Conservation (phyloP, 2,113 vertebrate genomes). For the Peromyscus polionotus region DNA sequence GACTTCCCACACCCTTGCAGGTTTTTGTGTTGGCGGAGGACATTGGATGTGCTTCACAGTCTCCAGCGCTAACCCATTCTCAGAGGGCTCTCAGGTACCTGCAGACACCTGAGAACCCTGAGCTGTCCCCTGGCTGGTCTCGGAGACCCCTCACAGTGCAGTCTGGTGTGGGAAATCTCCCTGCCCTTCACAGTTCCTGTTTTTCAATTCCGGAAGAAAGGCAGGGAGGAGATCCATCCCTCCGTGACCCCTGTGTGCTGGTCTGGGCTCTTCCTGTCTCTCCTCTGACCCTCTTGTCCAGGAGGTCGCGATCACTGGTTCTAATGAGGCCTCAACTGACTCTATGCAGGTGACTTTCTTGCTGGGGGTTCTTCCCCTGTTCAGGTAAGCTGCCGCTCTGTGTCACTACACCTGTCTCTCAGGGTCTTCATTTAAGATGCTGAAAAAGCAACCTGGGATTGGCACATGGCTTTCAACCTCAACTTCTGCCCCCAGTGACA, state of each 20-base stretch:
- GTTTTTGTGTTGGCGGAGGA: neutral
- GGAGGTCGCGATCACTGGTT: neutral
- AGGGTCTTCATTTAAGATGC: neutral
- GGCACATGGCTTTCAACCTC: neutral
- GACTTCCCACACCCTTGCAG: neutral
- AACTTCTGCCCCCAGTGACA: neutral
- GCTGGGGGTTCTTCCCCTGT: no score
- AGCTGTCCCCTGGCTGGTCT: neutral
- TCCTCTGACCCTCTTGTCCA: no score
- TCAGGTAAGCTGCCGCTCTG: neutral
- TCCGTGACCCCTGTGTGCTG: accelerated
- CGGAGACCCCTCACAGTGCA: accelerated
- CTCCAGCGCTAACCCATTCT: neutral
- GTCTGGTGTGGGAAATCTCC: neutral
- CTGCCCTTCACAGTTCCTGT: neutral
- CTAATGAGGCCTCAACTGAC: neutral
- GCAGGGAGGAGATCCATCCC: no score
- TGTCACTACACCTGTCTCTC: neutral
- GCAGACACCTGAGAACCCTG: neutral
- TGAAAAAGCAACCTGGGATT: neutral
- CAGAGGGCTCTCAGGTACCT: neutral
- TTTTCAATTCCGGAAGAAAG: neutral
- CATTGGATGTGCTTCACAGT: neutral
- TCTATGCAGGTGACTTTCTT: neutral
- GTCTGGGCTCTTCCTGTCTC: accelerated